Evolutionary conservation across 2,888 invertebrate species (phyloP).

Genomic region (Phytoseiulus persimilis): DNA sequence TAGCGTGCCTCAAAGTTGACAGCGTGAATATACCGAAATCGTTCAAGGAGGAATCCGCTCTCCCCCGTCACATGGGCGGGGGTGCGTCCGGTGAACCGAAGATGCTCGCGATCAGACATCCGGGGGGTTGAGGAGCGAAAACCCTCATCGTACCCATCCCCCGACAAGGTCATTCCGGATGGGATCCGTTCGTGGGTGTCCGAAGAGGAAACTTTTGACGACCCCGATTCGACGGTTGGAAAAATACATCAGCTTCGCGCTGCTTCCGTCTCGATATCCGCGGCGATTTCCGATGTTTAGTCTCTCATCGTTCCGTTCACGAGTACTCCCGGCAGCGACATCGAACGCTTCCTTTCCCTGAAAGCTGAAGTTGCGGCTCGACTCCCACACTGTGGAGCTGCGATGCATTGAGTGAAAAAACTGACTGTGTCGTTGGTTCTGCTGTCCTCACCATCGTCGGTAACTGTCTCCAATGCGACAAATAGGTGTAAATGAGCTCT

Average conservation of each 20-base stretch:
- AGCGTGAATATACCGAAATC: no score
- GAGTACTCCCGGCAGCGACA: background rate
- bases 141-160: no score
- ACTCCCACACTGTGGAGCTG: background rate
- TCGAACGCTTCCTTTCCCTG: background rate
- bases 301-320: background rate
- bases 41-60: no score
- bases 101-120: no score
- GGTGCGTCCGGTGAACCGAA: no score
- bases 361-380: background rate
- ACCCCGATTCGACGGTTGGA: background rate
- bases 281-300: background rate
- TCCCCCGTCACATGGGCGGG: no score
- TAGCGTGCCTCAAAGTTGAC: no score
- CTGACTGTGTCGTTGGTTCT: background rate
- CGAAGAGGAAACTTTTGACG: background rate
- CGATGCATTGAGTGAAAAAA: background rate
- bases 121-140: no score
- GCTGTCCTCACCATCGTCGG: background rate
- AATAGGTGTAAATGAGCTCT: background rate
- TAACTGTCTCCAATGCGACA: background rate
- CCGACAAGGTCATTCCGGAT: no score
- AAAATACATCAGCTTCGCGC: background rate
- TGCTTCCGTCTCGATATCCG: background rate
- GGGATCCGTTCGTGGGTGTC: background rate